Evolutionary conservation across 2,113 vertebrate species (phyloP).

Genomic region (Notothenia coriiceps): DNA sequence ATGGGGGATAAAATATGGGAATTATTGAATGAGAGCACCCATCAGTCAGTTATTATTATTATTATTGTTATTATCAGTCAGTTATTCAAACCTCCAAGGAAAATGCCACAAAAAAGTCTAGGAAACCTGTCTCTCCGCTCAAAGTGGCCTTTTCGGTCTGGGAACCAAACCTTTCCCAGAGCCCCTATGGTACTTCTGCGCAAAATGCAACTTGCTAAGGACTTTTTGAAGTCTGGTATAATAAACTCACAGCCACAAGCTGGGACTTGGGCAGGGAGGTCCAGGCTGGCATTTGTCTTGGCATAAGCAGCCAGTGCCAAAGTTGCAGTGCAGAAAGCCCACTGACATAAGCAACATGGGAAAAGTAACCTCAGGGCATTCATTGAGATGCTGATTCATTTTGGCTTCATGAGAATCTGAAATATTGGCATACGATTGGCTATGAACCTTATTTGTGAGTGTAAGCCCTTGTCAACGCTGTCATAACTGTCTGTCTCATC

Average conservation of each 20-base stretch:
- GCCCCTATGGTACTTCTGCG: slow-evolving; percentile 19
- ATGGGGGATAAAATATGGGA: slow-evolving; percentile 20
- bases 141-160: slow-evolving; percentile 63
- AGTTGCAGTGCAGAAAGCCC: slow-evolving; percentile 39
- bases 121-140: slow-evolving; percentile 43
- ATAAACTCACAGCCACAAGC: slow-evolving; percentile 61
- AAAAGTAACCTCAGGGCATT: slow-evolving; percentile 53
- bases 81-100: slow-evolving; percentile 12
- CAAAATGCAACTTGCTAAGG: slow-evolving; percentile 36
- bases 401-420: slow-evolving; percentile 43
- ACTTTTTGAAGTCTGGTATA: slow-evolving; percentile 58
- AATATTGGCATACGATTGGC: slow-evolving; percentile 33
- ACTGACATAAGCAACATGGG: slow-evolving; percentile 72
- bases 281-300: slow-evolving; percentile 78
- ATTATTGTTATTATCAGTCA: too few relatives aligned
- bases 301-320: slow-evolving; percentile 60
- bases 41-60: background rate
- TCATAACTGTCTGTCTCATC: background rate
- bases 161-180: slow-evolving; percentile 84
- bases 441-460: background rate
- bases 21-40: slow-evolving; percentile 5
- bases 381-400: slow-evolving; percentile 40
- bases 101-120: slow-evolving; percentile 34
- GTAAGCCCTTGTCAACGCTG: background rate
- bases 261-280: slow-evolving; percentile 45